phyloP scores from a whole-genome alignment of 2,888 invertebrate species.

The Cephalotes varians region DNA sequence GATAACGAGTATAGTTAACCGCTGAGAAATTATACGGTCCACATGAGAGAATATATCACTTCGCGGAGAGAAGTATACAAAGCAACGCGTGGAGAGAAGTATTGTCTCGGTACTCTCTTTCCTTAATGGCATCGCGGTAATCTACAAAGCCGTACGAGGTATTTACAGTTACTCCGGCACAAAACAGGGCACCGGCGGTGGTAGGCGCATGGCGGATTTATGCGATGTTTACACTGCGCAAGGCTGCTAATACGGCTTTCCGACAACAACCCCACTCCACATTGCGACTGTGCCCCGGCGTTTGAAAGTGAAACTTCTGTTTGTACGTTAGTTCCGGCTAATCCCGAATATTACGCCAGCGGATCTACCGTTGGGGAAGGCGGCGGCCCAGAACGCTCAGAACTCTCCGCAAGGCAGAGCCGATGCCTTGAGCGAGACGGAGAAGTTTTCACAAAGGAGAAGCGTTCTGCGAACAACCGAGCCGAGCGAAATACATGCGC shows the following conservation, averaged over 20 bases:
- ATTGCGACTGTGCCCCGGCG: slow-evolving; percentile 74
- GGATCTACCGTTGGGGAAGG: slow-evolving; percentile 48
- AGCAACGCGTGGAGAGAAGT: slow-evolving; percentile 33
- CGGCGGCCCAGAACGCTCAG: slow-evolving; percentile 7
- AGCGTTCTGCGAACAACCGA: background rate
- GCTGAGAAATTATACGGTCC: slow-evolving; percentile 47
- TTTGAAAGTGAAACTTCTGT: slow-evolving; percentile 84
- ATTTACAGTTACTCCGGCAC: slow-evolving; percentile 73
- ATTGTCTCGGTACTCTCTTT: slow-evolving; percentile 59
- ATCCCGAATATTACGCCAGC: slow-evolving; percentile 82
- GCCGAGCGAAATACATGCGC: background rate
- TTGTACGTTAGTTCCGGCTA: slow-evolving; percentile 82
- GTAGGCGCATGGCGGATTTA: slow-evolving; percentile 78
- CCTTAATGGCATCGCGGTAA: slow-evolving; percentile 72
- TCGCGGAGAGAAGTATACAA: background rate
- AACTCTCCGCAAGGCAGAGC: slow-evolving; percentile 35
- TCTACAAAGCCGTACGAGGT: slow-evolving; percentile 74
- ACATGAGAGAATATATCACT: slow-evolving; percentile 43
- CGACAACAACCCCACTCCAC: slow-evolving; percentile 76
- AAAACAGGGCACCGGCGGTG: slow-evolving; percentile 55
- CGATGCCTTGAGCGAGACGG: slow-evolving; percentile 45
- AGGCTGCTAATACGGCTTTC: slow-evolving; percentile 84
- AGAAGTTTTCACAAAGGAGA: slow-evolving; percentile 51
- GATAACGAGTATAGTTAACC: slow-evolving; percentile 38
- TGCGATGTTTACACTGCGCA: slow-evolving; percentile 83